Evolutionary conservation across 2,888 invertebrate species (phyloP).

Genomic region (Drosophila tanythrix): DNA sequence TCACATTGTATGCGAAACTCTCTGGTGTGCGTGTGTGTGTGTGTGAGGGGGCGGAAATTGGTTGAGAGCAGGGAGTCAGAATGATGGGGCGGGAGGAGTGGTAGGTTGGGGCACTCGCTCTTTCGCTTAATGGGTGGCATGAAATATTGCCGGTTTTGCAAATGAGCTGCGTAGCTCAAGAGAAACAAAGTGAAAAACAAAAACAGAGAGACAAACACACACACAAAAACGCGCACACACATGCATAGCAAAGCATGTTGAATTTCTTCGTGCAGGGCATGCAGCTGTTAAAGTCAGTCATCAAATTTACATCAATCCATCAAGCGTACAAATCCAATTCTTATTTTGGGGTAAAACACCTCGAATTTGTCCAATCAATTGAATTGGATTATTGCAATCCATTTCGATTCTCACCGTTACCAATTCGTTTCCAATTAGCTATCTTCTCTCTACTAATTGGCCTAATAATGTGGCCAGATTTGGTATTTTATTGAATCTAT

Average conservation of each 20-base stretch:
- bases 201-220: constrained; percentile 19
- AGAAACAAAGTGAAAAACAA: constrained; percentile 46
- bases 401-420: constrained; percentile 24
- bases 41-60: constrained; percentile 75
- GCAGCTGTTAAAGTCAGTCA: constrained; percentile 58
- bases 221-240: constrained; percentile 8
- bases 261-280: constrained; percentile 22
- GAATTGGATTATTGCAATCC: constrained; percentile 45
- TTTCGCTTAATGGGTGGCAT: constrained; percentile 72
- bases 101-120: background rate
- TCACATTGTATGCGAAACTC: constrained; percentile 30
- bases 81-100: background rate
- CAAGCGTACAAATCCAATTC: constrained; percentile 18
- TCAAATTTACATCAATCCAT: constrained; percentile 59
- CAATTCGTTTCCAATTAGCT: constrained; percentile 31
- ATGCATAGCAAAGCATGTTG: constrained; percentile 21
- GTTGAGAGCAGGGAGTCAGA: constrained; percentile 12
- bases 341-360: constrained; percentile 24
- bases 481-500: background rate
- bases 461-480: background rate
- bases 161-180: constrained; percentile 70
- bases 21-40: constrained; percentile 29
- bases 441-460: background rate
- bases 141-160: constrained; percentile 77
- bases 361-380: constrained; percentile 40